phyloP scores from a whole-genome alignment of 1,140 invertebrate genomes.

The Portunus trituberculatus region DNA sequence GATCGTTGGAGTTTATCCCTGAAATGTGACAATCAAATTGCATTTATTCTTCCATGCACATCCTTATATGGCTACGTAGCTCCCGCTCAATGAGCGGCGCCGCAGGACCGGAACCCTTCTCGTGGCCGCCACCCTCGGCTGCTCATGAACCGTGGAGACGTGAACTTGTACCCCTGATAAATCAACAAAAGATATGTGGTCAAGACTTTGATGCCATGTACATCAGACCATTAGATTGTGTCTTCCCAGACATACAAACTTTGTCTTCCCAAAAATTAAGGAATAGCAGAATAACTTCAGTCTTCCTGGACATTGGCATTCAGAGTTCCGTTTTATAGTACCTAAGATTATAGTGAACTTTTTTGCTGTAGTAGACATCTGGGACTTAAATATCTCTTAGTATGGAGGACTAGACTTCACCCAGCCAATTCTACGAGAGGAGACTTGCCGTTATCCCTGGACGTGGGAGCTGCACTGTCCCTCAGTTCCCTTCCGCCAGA shows the following conservation, averaged over 20 bases:
- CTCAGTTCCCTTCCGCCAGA: not conserved
- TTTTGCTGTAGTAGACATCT: not conserved
- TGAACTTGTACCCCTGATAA: not conserved
- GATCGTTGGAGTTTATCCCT: conserved; percentile 69
- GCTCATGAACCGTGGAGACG: not conserved
- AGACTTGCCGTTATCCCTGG: not conserved
- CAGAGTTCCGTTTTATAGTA: conserved; percentile 5
- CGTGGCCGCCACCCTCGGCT: not conserved
- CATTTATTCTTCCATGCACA: conserved; percentile 32
- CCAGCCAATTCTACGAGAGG: not conserved
- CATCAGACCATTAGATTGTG: not conserved
- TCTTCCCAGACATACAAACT: not conserved
- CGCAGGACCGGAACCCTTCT: not conserved
- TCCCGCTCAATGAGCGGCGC: not conserved
- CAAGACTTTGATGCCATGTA: not conserved
- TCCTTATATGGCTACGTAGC: not conserved
- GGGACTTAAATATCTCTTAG: not conserved
- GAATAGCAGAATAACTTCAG: not conserved
- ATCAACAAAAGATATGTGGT: not conserved
- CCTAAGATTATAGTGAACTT: too few species aligned
- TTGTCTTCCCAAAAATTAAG: not conserved
- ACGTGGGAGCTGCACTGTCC: not conserved
- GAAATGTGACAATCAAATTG: conserved; percentile 70
- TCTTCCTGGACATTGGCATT: conserved; percentile 3
- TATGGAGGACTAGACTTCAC: not conserved